A percentile compares a stretch with the other conserved stretches of the same genome.
Evolutionary conservation across 2,113 vertebrate species (phyloP).

Genomic region (Cepphus grylle): DNA sequence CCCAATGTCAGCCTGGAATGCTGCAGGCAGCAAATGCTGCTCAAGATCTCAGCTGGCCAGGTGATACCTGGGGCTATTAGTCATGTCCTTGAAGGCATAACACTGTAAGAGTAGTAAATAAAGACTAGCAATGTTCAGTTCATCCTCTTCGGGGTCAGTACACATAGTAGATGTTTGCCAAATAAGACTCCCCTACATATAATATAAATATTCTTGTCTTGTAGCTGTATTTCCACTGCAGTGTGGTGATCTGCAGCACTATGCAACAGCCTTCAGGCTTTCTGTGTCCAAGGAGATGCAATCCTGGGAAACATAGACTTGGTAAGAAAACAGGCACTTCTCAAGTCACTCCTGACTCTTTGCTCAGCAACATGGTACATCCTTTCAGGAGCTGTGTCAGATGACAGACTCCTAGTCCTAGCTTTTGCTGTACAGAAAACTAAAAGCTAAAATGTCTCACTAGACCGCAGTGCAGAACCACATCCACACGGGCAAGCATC

Average conservation of each 20-base stretch:
- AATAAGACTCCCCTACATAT: not conserved
- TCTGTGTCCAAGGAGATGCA: slow-evolving; percentile 40
- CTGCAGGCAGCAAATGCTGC: not conserved
- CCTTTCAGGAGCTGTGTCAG: accelerated
- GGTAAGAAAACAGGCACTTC: not conserved
- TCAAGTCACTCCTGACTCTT: not conserved
- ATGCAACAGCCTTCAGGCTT: not conserved
- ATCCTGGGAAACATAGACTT: slow-evolving; percentile 5
- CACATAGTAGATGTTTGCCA: accelerated
- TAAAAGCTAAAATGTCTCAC: not conserved
- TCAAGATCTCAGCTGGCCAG: not conserved
- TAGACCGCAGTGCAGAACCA: slow-evolving; percentile 13
- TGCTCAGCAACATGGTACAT: not conserved
- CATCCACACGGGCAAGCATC: not conserved
- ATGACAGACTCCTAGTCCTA: not conserved
- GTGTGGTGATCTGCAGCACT: slow-evolving; percentile 54
- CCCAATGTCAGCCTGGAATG: accelerated
- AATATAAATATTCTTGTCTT: not conserved
- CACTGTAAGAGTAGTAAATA: not conserved
- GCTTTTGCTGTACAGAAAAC: not conserved
- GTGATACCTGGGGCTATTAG: not conserved
- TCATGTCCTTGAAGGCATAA: not conserved
- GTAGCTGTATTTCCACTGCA: slow-evolving; percentile 70
- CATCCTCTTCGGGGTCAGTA: not conserved
- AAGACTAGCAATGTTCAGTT: not conserved